These are phyloP conservation scores for Fragum fragum DNA, from an alignment of 2,888 invertebrate genomes.

Conservation along the genomic window DNA sequence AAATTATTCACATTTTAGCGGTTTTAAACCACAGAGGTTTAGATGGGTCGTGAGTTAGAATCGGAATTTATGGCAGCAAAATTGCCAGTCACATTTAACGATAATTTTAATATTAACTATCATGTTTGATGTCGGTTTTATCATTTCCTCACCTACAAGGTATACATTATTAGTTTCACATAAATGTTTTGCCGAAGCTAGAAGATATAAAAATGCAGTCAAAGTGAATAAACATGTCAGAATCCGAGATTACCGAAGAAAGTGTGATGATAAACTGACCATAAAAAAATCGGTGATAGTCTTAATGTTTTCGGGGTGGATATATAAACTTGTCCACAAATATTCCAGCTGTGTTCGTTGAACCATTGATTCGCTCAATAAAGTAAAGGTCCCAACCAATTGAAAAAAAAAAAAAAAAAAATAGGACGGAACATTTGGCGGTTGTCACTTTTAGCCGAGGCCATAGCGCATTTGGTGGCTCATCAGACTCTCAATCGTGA, in stretches of 20 bases:
- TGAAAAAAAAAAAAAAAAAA: no score
- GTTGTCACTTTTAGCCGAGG: no score
- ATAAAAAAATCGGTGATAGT: slow-evolving; percentile 18
- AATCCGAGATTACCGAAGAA: slow-evolving; percentile 19
- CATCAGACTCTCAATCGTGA: no score
- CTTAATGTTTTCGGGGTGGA: background rate
- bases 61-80: slow-evolving; percentile 1
- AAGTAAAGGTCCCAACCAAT: no score
- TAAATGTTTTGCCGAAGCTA: slow-evolving; percentile 4
- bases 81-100: slow-evolving; percentile 14
- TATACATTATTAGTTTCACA: slow-evolving; percentile 25
- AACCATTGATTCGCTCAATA: no score
- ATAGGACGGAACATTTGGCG: no score
- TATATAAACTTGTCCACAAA: background rate
- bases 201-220: slow-evolving; percentile 10
- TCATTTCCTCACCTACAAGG: slow-evolving; percentile 2
- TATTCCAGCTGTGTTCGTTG: background rate
- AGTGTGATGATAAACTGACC: background rate
- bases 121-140: slow-evolving; percentile 20
- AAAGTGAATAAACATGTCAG: slow-evolving; percentile 15
- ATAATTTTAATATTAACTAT: background rate
- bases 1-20: background rate
- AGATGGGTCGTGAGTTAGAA: background rate
- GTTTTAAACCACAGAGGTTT: background rate
- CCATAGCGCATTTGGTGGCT: no score